Evolutionary conservation across 2,888 invertebrate species (phyloP).

Genomic region (Pyralis farinalis): DNA sequence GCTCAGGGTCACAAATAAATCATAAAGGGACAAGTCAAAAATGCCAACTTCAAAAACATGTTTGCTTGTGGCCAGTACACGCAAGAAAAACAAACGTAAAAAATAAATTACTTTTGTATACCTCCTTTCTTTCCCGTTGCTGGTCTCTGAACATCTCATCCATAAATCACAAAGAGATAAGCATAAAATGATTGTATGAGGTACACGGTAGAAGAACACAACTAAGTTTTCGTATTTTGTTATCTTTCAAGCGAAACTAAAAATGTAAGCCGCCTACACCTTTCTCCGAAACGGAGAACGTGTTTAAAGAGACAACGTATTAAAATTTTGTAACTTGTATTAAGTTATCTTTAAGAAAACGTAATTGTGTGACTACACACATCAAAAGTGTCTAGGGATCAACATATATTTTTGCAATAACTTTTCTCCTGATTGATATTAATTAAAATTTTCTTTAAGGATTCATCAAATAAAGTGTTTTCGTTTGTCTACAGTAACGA

Average conservation of each 20-base stretch:
- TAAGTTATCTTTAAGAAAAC: background rate
- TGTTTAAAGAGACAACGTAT: conserved; percentile 23
- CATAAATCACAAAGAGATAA: conserved; percentile 81
- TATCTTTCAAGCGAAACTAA: conserved; percentile 68
- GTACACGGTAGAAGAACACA: conserved; percentile 78
- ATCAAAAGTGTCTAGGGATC: too few relatives aligned
- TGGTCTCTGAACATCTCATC: conserved; percentile 69
- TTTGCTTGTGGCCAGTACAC: conserved; percentile 70
- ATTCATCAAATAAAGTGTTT: too few relatives aligned
- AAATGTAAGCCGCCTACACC: conserved; percentile 54
- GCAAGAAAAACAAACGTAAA: conserved; percentile 79
- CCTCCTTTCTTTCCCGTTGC: conserved; percentile 79
- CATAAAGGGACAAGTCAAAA: conserved; percentile 79
- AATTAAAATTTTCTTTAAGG: too few relatives aligned
- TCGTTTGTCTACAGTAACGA: too few relatives aligned
- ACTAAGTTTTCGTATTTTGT: conserved; percentile 77
- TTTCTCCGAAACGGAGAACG: conserved; percentile 54
- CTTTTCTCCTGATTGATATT: too few relatives aligned
- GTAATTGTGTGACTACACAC: background rate
- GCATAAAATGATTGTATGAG: conserved; percentile 81
- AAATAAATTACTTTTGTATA: conserved; percentile 81
- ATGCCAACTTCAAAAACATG: conserved; percentile 79
- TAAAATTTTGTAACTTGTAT: conserved; percentile 9
- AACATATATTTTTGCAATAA: too few relatives aligned
- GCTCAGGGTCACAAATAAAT: conserved; percentile 65